Conservation (phyloP, 2,113 vertebrate genomes). For the Baryphthengus martii region DNA sequence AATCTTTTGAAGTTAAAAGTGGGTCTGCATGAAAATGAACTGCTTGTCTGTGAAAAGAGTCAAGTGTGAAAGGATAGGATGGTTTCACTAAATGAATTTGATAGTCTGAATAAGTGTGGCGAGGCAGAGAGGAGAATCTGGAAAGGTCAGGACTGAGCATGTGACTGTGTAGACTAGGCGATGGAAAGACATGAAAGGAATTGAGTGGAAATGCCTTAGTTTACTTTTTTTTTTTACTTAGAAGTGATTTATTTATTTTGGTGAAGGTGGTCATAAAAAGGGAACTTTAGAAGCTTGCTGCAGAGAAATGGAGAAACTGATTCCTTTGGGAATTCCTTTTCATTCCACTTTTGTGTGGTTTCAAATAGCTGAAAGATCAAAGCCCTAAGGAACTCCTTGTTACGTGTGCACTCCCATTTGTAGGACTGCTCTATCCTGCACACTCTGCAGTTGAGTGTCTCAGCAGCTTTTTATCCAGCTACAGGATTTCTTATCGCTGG, state of each 20-base stretch:
- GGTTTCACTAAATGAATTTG: conserved; percentile 73
- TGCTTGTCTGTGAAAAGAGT: conserved; percentile 69
- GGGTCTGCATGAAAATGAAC: conserved; percentile 71
- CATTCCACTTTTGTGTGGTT: conserved; percentile 39
- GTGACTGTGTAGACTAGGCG: conserved; percentile 34
- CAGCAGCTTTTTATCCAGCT: not conserved
- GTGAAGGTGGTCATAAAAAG: conserved; percentile 27
- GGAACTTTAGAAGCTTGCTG: conserved; percentile 6
- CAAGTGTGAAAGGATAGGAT: conserved; percentile 71
- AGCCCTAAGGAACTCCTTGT: conserved; percentile 19
- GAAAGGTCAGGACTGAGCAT: conserved; percentile 70
- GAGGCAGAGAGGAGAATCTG: conserved; percentile 67
- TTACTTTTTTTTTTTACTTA: conserved; percentile 25
- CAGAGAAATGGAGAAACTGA: not conserved
- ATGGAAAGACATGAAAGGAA: conserved; percentile 65
- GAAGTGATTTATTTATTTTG: conserved; percentile 54
- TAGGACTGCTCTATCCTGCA: not conserved
- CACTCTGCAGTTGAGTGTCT: not conserved
- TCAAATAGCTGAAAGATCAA: conserved; percentile 51
- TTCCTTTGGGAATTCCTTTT: conserved; percentile 47
- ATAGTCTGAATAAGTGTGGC: conserved; percentile 70
- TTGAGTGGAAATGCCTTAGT: conserved; percentile 41
- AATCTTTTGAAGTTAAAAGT: conserved; percentile 74
- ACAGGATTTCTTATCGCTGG: not conserved
- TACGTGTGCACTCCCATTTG: not conserved